Base-by-base conservation (phyloP, 2,888 invertebrate species). In the Onchidella celtica region DNA sequence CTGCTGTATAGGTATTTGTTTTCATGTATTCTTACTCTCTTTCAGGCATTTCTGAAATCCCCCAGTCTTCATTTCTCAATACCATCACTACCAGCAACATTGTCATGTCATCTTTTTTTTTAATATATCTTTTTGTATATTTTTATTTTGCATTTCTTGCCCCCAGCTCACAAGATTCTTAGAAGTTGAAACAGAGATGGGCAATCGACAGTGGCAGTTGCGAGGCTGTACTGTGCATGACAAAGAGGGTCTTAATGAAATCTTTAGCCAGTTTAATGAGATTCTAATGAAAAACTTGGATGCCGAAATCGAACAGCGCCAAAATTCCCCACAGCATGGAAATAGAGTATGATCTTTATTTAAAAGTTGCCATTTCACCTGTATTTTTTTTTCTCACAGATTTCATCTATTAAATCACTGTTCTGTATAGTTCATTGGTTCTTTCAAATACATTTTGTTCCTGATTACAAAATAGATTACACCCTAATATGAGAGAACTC, bases 251-350 rank as follows among this genome's bases (percentile, higher is more conserved):
- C 85, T 90, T 21, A 68, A 83, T 61, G 81, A 79, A 74, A 89
- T 87, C 6, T 90, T 91, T 83, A 74, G 83, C 27, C 83, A 85
- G 40, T 87, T 87, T 74, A 90, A 89, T 76, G 84, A 86, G 74
- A 73, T 87, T 24, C 81, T 91, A 0, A 59, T 86, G 69, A 85
- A 85, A 40, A 84, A 78, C 34, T 80, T 85, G 40, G 84, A 84
- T 77, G 73, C 32, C n/a, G 83, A 84, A n/a, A 84, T 84, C 9
- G 83, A 84, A 32, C 74, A 81, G 55, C 80, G 83, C 63, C 74
- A 83, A 57, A 81, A 73, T 40, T 84, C 84, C 29, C 84, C 84
- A 6, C 81, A 82, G 47, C 84, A 84, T 70, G 69, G 72, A 29
- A 81, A 82, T 47, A 57, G 84, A n/a, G 65, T 84, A 70, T 84